Conservation (phyloP, 2,797 vertebrate genomes). For the Threskiornis aethiopicus region DNA sequence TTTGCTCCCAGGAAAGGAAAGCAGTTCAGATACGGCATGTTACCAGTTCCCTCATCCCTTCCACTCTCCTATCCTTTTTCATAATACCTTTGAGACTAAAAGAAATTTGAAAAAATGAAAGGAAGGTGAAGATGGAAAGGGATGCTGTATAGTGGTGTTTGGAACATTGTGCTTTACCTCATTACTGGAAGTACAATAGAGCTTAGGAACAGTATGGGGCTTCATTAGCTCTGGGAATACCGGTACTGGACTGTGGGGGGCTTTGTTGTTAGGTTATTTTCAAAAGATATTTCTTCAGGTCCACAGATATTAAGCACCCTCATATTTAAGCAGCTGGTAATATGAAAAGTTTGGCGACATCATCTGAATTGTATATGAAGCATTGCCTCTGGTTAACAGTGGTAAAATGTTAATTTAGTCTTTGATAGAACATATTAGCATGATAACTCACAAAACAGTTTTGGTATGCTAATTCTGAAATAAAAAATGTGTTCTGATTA, state of each 20-base stretch:
- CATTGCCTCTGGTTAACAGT: slow-evolving; percentile 56
- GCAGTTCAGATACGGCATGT: background rate
- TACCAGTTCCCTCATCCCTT: background rate
- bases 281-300: slow-evolving; percentile 4
- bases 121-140: background rate
- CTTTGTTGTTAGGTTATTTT: background rate
- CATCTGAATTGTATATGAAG: slow-evolving; percentile 55
- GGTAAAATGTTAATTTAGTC: slow-evolving; percentile 73
- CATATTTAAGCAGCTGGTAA: slow-evolving; percentile 55
- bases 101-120: slow-evolving; percentile 1
- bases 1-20: background rate
- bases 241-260: background rate
- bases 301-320: background rate
- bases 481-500: slow-evolving; percentile 61
- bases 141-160: background rate
- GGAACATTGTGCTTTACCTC: background rate
- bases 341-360: slow-evolving; percentile 45
- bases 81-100: background rate
- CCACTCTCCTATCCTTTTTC: background rate
- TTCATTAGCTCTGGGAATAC: slow-evolving; percentile 17
- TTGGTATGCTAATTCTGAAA: slow-evolving; percentile 67
- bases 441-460: slow-evolving; percentile 66
- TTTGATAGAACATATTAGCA: slow-evolving; percentile 71
- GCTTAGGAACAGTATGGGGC: background rate
- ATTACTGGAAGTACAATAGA: background rate